These are phyloP conservation scores for Apistogramma diplotaenia DNA, from an alignment of 2,113 vertebrate genomes.

Conservation along the genomic window DNA sequence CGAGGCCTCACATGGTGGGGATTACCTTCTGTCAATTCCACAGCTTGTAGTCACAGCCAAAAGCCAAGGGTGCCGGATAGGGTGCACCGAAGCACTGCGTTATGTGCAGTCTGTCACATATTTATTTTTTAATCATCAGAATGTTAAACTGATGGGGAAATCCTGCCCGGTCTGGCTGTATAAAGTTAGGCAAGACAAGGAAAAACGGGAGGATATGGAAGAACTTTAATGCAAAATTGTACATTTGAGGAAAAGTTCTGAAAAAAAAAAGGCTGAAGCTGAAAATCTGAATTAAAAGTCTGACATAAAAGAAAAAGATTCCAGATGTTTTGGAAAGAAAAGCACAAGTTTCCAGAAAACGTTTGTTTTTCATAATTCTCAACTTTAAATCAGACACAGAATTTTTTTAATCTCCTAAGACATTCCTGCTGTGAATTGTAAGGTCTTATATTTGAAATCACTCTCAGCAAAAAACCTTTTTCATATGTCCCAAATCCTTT, in stretches of 20 bases:
- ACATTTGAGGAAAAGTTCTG: not conserved
- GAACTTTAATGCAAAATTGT: not conserved
- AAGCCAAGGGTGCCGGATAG: conserved; percentile 29
- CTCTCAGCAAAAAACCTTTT: not conserved
- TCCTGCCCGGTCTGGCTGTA: not conserved
- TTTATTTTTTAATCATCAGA: not conserved
- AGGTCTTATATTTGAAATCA: not conserved
- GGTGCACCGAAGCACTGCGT: conserved; percentile 4
- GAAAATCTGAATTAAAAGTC: not conserved
- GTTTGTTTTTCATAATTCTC: not conserved
- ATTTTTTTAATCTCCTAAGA: not conserved
- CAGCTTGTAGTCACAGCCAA: conserved; percentile 48
- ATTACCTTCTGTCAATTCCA: conserved; percentile 82
- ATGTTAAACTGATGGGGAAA: not conserved
- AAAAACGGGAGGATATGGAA: not conserved
- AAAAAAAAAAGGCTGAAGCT: no score
- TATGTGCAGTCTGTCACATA: not conserved
- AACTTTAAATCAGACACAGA: not conserved
- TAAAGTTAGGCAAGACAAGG: not conserved
- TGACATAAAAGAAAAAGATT: not conserved
- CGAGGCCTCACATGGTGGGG: conserved; percentile 91
- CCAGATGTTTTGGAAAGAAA: not conserved
- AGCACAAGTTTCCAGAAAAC: not conserved
- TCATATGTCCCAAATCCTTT: not conserved
- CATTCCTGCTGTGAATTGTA: not conserved